A percentile compares a stretch with the other conserved stretches of the same genome.
Conservation (phyloP, 2,888 invertebrate genomes). For the Formica aserva region DNA sequence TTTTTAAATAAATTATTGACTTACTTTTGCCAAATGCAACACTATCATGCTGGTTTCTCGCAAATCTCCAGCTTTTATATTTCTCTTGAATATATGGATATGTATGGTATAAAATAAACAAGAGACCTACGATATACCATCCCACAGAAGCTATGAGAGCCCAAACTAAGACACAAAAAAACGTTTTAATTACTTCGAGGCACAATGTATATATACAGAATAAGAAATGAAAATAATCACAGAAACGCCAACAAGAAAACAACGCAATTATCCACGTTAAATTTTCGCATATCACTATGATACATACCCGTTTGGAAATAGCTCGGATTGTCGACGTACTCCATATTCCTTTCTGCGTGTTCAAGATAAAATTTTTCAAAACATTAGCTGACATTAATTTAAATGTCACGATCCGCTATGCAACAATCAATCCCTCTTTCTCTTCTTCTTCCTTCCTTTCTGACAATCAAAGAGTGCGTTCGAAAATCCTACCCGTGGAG, state of each 20-base stretch:
- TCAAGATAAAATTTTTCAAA: not conserved
- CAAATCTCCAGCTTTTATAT: conserved; percentile 81
- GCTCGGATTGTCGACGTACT: conserved; percentile 2
- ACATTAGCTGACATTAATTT: not conserved
- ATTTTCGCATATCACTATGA: not conserved
- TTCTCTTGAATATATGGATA: conserved; percentile 82
- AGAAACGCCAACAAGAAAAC: not conserved
- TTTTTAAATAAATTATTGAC: conserved; percentile 24
- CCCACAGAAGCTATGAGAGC: conserved; percentile 79
- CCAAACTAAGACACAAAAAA: conserved; percentile 67
- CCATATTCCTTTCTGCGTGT: conserved; percentile 9
- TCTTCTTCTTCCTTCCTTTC: not conserved
- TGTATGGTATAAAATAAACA: conserved; percentile 81
- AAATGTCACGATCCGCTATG: not conserved
- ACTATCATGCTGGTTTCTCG: conserved; percentile 84
- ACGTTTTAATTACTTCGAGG: not conserved
- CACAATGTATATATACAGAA: not conserved
- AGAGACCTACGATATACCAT: conserved; percentile 84
- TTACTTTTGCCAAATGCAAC: conserved; percentile 86
- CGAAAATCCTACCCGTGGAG: not conserved
- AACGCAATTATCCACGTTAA: not conserved
- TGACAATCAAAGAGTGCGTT: not conserved
- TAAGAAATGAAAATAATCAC: not conserved
- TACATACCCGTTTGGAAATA: conserved; percentile 41
- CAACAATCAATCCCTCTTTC: not conserved